These are phyloP conservation scores for Netelia fuscicornis DNA, from an alignment of 2,888 invertebrate genomes.

Conservation along the genomic window DNA sequence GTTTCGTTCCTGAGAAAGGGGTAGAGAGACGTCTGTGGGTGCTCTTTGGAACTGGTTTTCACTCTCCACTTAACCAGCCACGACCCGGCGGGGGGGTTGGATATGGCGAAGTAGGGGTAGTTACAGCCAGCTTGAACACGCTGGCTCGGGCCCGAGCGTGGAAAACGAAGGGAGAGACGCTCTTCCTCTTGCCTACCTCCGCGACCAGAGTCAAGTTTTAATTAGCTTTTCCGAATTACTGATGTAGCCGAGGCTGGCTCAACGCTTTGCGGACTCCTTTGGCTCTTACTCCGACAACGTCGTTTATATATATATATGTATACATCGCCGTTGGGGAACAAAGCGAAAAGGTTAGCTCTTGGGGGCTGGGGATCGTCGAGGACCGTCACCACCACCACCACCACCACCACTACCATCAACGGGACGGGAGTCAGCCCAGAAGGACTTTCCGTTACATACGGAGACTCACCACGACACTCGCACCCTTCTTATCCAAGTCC, in stretches of 20 bases:
- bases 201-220: constrained; percentile 81
- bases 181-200: constrained; percentile 73
- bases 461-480: constrained; percentile 41
- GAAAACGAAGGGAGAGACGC: constrained; percentile 63
- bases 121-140: constrained; percentile 14
- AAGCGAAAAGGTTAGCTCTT: constrained; percentile 74
- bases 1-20: constrained; percentile 48
- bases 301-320: constrained; percentile 9
- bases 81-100: constrained; percentile 68
- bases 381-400: constrained; percentile 35
- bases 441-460: constrained; percentile 36
- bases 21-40: constrained; percentile 68
- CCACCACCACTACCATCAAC: not conserved
- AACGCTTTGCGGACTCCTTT: constrained; percentile 78
- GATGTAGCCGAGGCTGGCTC: constrained; percentile 80
- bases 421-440: constrained; percentile 47
- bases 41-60: constrained; percentile 75
- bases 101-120: constrained; percentile 68
- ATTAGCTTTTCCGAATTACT: constrained; percentile 84
- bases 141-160: not conserved
- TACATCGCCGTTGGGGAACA: constrained; percentile 69
- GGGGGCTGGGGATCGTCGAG: constrained; percentile 31
- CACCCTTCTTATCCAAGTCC: constrained; percentile 64
- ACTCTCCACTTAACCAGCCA: constrained; percentile 76
- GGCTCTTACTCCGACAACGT: constrained; percentile 33